Evolutionary conservation across 2,113 vertebrate genomes (phyloP).

Genomic region (Oncorhynchus clarkii): DNA sequence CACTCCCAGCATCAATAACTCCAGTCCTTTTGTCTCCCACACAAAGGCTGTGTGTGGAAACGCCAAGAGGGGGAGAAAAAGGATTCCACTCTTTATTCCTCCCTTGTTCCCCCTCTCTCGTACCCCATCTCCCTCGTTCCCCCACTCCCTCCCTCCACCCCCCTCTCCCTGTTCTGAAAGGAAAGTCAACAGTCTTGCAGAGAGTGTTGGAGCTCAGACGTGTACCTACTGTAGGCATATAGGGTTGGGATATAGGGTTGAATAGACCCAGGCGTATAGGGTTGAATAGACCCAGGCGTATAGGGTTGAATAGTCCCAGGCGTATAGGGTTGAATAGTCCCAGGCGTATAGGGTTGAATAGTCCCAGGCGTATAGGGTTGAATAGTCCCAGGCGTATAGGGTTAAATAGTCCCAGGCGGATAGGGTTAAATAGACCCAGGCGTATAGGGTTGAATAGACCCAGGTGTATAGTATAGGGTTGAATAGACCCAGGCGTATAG

Average conservation of each 20-base stretch:
- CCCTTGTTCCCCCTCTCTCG: background rate
- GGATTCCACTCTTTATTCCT: constrained; percentile 62
- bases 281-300: too few relatives aligned
- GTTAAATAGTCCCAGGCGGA: too few relatives aligned
- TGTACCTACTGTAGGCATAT: background rate
- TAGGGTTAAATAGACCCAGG: too few relatives aligned
- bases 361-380: too few relatives aligned
- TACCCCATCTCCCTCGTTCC: constrained; percentile 46
- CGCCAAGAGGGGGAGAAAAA: constrained; percentile 41
- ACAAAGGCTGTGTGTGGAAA: constrained; percentile 58
- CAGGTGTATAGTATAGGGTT: too few relatives aligned
- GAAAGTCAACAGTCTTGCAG: constrained; percentile 48
- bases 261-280: too few relatives aligned
- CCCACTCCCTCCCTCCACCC: background rate
- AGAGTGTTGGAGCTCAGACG: constrained; percentile 18
- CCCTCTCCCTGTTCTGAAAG: constrained; percentile 28
- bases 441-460: background rate
- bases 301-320: background rate
- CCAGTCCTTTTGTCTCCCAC: constrained; percentile 50
- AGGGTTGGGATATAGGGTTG: too few relatives aligned
- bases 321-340: too few relatives aligned
- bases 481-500: too few relatives aligned
- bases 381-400: too few relatives aligned
- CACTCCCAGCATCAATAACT: constrained; percentile 57
- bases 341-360: too few relatives aligned